Conservation (phyloP, 35 echinoderm and acorn worm species). For the Stichopus chloronotus region DNA sequence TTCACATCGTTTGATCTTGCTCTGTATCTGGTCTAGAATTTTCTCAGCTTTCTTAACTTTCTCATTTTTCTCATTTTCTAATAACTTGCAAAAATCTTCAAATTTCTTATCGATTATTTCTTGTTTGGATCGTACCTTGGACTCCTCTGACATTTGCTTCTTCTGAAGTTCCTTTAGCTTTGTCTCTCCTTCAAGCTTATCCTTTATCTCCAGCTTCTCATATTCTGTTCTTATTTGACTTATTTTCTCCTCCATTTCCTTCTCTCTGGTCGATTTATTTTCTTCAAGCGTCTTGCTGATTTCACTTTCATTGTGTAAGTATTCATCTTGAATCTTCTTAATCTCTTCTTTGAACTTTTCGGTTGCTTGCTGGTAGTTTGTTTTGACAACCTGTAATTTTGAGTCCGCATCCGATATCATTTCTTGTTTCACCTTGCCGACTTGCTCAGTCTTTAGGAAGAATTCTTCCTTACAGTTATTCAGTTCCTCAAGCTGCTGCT, state of each 20-base stretch:
- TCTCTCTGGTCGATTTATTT: neutral
- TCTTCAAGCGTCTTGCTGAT: neutral
- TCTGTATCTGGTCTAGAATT: constrained; percentile 25
- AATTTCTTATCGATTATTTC: neutral
- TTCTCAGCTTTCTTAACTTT: neutral
- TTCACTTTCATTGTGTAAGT: neutral
- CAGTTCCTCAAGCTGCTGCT: neutral
- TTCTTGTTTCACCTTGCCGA: neutral
- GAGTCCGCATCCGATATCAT: neutral
- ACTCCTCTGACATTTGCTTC: neutral
- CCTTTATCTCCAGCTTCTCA: neutral
- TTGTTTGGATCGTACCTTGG: neutral
- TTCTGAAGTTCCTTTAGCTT: neutral
- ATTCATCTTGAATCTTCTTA: neutral
- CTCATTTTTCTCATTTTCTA: neutral
- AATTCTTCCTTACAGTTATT: neutral
- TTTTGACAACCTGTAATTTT: neutral
- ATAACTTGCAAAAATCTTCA: neutral
- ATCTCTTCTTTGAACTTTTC: neutral
- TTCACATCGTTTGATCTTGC: neutral
- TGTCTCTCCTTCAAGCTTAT: neutral
- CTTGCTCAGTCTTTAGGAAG: neutral
- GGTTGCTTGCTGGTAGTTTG: neutral
- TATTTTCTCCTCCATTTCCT: constrained; percentile 30
- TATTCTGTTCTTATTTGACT: neutral